These are phyloP conservation scores for Anthonomus grandis DNA, from an alignment of 1,140 invertebrate genomes.

Conservation along the genomic window DNA sequence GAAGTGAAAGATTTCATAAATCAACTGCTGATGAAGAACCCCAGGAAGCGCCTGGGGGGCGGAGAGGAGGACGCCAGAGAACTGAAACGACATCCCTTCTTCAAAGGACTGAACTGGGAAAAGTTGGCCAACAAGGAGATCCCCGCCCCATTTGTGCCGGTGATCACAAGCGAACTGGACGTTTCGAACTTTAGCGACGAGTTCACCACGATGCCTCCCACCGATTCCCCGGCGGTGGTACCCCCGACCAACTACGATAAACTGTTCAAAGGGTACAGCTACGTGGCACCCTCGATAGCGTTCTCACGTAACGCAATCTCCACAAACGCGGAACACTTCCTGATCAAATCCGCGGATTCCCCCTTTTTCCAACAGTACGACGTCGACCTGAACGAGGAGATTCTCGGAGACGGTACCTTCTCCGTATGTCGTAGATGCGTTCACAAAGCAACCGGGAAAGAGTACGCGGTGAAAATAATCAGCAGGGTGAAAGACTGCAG, in stretches of 20 bases:
- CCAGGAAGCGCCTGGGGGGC: slow-evolving; percentile 77
- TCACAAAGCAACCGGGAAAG: slow-evolving; percentile 61
- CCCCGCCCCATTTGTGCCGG: slow-evolving; percentile 77
- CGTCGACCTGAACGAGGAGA: slow-evolving; percentile 62
- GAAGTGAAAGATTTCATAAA: slow-evolving; percentile 62
- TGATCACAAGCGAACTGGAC: slow-evolving; percentile 80
- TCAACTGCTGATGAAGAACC: slow-evolving; percentile 84
- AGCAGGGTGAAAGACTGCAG: slow-evolving; percentile 72
- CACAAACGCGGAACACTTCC: not conserved
- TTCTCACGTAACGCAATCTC: slow-evolving; percentile 73
- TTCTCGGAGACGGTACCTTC: slow-evolving; percentile 85
- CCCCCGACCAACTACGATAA: slow-evolving; percentile 83
- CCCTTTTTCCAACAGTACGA: slow-evolving; percentile 84
- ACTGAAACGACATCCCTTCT: slow-evolving; percentile 84
- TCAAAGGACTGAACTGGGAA: slow-evolving; percentile 74
- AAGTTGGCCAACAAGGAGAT: slow-evolving; percentile 70
- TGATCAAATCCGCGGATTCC: slow-evolving; percentile 64
- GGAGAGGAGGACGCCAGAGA: slow-evolving; percentile 76
- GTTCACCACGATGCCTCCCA: slow-evolving; percentile 86
- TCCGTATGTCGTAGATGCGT: slow-evolving; percentile 83
- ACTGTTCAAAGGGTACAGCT: slow-evolving; percentile 91
- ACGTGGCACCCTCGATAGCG: slow-evolving; percentile 88
- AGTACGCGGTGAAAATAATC: slow-evolving; percentile 89
- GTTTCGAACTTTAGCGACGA: slow-evolving; percentile 95
- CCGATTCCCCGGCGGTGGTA: slow-evolving; percentile 86